Evolutionary conservation across 2,797 vertebrate genomes (phyloP), one percentile per base, ranked within the genome.

Genomic region (Phrynocephalus guinanensis): DNA sequence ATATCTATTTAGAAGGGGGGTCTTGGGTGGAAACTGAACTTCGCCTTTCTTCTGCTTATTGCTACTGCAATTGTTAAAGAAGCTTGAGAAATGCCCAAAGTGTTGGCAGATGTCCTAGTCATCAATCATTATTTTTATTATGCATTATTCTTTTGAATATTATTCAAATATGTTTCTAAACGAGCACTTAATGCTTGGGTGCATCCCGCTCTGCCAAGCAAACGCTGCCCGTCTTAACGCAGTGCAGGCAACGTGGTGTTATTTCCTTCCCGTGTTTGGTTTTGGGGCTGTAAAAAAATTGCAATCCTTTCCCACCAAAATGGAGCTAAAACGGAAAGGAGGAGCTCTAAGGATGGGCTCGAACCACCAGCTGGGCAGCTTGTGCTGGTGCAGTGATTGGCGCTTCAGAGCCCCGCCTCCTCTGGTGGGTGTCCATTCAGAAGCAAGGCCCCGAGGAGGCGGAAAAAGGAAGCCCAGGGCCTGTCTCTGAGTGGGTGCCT

Each of bases 81-180:
- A 70, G 77, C 78, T 91, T 93, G 84, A 87, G 71, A 94, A 94
- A 93, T 88, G 86, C 89, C 90, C 87, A 94, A 73, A 92, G 83
- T 87, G 66, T 87, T 91, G 83, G 60, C 93, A 38, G 11, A 87
- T 91, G 84, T 52, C 82, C 9, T 87, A 1, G 93, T 76, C 90
- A 92, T 87, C 90, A 85, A 86, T 68, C 48, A 90, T 85, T 88
- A 87, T 91, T 86, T 94, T 90, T 94, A 72, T 24, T 50, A 85
- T 91, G 90, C 52, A 72, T 70, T 93, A 90, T 91, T 87, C 90
- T 76, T 87, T 85, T 89, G 82, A 0, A 91, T 93, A 90, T 90
- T 86, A 91, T 82, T 88, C 86, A 90, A 84, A 92, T 87, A 0
- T 92, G 94, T 92, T 92, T 88, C 60, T 52, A 91, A 79, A 70